Conservation (phyloP, 2,888 invertebrate species). For the Sipha maydis region DNA sequence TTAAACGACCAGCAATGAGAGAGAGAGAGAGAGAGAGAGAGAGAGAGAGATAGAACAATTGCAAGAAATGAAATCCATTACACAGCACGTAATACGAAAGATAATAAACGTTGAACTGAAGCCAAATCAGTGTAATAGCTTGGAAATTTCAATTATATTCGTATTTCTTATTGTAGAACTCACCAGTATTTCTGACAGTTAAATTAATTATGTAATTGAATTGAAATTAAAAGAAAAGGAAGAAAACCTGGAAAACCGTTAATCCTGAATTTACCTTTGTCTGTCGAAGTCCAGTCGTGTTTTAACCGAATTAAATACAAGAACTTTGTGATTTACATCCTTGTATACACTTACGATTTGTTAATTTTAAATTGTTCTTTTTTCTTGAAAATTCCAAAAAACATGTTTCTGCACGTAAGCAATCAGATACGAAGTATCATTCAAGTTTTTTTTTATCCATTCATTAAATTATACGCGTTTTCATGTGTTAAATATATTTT, state of each 20-base stretch:
- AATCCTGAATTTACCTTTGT: background rate
- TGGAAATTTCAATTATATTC: slow-evolving; percentile 59
- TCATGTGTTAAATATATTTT: background rate
- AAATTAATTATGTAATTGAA: background rate
- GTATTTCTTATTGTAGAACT: slow-evolving; percentile 34
- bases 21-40: background rate
- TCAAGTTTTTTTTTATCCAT: background rate
- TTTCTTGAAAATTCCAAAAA: background rate
- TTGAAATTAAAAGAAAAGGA: background rate
- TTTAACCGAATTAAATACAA: background rate
- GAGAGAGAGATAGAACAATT: slow-evolving; percentile 20
- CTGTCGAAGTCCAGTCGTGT: background rate
- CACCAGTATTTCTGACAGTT: background rate
- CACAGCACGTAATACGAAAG: slow-evolving; percentile 32
- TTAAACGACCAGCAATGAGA: slow-evolving; percentile 30
- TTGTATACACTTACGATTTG: background rate
- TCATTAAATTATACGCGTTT: background rate
- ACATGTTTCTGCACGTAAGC: background rate
- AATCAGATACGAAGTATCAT: background rate
- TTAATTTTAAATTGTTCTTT: background rate
- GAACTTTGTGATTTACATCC: background rate
- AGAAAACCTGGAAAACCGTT: background rate
- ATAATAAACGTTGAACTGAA: slow-evolving; percentile 52
- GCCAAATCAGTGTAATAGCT: slow-evolving; percentile 59
- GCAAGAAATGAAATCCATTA: slow-evolving; percentile 53